Base-by-base conservation (phyloP, 1,140 invertebrate genomes). In the Drosophila triauraria region DNA sequence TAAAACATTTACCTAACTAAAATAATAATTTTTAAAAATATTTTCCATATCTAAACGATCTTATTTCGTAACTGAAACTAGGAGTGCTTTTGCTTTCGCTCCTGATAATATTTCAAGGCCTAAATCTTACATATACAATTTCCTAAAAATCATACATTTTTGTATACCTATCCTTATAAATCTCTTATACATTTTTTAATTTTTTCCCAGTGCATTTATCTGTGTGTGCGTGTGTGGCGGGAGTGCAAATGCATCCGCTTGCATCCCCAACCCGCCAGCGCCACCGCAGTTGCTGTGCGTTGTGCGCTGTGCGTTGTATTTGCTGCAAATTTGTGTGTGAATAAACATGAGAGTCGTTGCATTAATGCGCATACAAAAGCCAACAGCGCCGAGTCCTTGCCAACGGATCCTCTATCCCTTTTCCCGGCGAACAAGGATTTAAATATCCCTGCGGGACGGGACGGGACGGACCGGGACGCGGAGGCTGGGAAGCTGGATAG, bases 311-410 rank as follows among this genome's bases (percentile, higher is more conserved):
- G 79, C 75, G 74, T 82, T 87, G 83, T 78, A 82, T 87, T 87
- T 87, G 83, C 83, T 74, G 83, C 83, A 81, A 88, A 88, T 88
- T 88, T 88, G 84, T 88, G 85, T 88, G 80, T 88, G 85, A 88
- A 88, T 88, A 88, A 88, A 90, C 84, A 88, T 88, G 84, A 88
- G 84, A 88, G 85, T 90, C 84, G 84, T 90, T 84, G 85, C 84
- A 88, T 88, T 88, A 88, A 88, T 88, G 80, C 81, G 84, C 85
- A 90, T 69, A 88, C 85, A 87, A 87, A 87, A 88, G 84, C 85
- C 83, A 87, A 87, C 83, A 80, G 76, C 68, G 68, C 50, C 54
- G 51, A 35, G 25, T 58, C 43, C 23, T 51, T 27, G 59, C 20
- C 43, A 13, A 27, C n/a, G 46, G 25, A 42, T 42, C 58, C 35